Evolutionary conservation across 2,113 vertebrate genomes (phyloP).

Genomic region (Oncorhynchus kisutch): DNA sequence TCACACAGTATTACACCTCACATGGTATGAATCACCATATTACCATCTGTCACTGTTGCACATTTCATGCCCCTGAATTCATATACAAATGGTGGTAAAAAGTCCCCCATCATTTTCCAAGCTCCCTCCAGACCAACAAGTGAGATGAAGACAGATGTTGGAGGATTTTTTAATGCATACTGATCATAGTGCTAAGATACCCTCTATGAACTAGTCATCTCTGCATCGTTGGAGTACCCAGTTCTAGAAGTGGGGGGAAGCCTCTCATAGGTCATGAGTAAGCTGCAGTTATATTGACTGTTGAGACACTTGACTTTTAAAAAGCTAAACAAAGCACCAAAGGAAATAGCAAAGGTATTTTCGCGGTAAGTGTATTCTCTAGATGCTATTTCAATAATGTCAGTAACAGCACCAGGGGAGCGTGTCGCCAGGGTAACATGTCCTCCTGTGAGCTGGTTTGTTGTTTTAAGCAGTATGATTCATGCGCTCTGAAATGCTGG

Average conservation of each 20-base stretch:
- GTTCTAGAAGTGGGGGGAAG: background rate
- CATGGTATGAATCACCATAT: slow-evolving; percentile 45
- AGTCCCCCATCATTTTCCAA: slow-evolving; percentile 6
- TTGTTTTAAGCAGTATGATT: slow-evolving; percentile 5
- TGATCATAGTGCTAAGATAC: slow-evolving; percentile 7
- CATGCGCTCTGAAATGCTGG: background rate
- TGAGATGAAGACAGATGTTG: slow-evolving; percentile 13
- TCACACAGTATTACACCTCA: slow-evolving; percentile 37
- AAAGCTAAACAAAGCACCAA: background rate
- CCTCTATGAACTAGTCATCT: slow-evolving; percentile 9
- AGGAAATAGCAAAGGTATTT: background rate
- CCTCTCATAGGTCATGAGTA: background rate
- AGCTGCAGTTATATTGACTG: background rate
- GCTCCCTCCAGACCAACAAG: slow-evolving; percentile 1
- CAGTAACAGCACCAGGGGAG: background rate
- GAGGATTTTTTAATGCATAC: slow-evolving; percentile 25
- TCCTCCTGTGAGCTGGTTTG: slow-evolving; percentile 10
- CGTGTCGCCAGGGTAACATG: slow-evolving; percentile 37
- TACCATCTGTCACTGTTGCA: slow-evolving; percentile 59
- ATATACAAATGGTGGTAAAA: slow-evolving; percentile 26
- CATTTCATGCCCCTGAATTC: slow-evolving; percentile 30
- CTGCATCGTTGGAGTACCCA: background rate
- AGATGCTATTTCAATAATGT: background rate
- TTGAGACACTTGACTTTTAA: background rate
- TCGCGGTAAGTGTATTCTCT: background rate